Conservation (phyloP, 1,140 invertebrate genomes). For the Trypoxylus dichotomus region DNA sequence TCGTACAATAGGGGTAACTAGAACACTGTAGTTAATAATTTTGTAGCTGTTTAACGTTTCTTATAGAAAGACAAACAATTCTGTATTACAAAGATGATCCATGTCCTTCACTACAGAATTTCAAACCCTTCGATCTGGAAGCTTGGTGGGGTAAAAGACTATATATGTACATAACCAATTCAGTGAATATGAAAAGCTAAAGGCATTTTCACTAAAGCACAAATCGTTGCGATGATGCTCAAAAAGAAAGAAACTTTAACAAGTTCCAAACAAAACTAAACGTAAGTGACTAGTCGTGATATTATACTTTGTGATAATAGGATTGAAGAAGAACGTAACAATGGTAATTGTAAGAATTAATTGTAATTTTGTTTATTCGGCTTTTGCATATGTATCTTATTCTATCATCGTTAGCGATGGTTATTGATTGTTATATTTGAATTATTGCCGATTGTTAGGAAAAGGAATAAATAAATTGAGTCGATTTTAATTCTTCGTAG, state of each 20-base stretch:
- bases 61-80: slow-evolving; percentile 45
- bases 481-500: too few relatives aligned
- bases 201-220: background rate
- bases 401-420: too few relatives aligned
- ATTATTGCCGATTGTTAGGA: too few relatives aligned
- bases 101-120: slow-evolving; percentile 69
- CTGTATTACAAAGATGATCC: slow-evolving; percentile 75
- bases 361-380: too few relatives aligned
- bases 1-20: background rate
- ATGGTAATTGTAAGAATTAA: too few relatives aligned
- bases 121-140: slow-evolving; percentile 84
- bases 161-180: slow-evolving; percentile 46
- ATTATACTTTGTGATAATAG: slow-evolving; percentile 17
- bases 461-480: too few relatives aligned
- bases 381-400: too few relatives aligned
- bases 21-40: too few relatives aligned
- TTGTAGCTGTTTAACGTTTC: too few relatives aligned
- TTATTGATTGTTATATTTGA: too few relatives aligned
- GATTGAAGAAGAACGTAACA: too few relatives aligned
- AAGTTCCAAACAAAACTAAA: background rate
- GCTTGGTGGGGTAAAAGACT: slow-evolving; percentile 85
- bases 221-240: background rate
- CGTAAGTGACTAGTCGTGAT: background rate
- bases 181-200: slow-evolving; percentile 37
- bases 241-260: background rate